Base-by-base conservation (phyloP, 2,797 vertebrate species). In the Lutjanus campechanus region DNA sequence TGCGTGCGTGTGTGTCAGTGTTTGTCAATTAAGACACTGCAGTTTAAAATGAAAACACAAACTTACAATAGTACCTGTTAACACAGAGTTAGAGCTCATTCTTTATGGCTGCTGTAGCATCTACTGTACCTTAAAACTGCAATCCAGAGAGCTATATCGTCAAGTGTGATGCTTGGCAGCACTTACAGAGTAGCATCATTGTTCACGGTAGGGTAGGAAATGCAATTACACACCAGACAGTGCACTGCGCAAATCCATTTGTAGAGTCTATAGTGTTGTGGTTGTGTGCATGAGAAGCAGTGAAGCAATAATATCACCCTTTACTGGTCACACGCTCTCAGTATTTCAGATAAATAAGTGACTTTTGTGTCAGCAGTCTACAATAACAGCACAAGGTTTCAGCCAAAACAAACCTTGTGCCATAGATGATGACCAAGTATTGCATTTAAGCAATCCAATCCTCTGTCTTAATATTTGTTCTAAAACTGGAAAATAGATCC, bases 301-400 rank as follows among this genome's bases (percentile, higher is more conserved):
- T 76, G 79, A 81, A 94, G 94, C 92, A 95, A 95, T 95, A 95
- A 95, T 82, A 58, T 85, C 83, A 87, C 79, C 58, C 77, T 80
- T 74, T 82, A 84, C 69, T 53, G 73, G 81, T 82, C 79, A 69
- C 77, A 79, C 77, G 29, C 68, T 63, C 71, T 74, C 73, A 62
- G 67, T 73, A 20, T 79, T 83, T 89, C 76, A 76, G 70, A 85
- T 62, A 59, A 69, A 85, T 22, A 80, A 54, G 61, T 25, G 5
- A 77, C 73, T 70, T 79, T 51, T 87, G 84, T 74, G 74, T 86
- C 75, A 78, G 66, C 74, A 61, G 51, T 72, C 58, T 60, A 69
- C 75, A 75, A 66, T 79, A 76, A 84, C 83, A 84, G 54, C 72
- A 81, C 81, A 78, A 75, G 68, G 73, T 71, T 75, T 68, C 73